These are phyloP conservation scores for Laspeyria flexula DNA, from an alignment of 2,888 invertebrate species.

Conservation along the genomic window DNA sequence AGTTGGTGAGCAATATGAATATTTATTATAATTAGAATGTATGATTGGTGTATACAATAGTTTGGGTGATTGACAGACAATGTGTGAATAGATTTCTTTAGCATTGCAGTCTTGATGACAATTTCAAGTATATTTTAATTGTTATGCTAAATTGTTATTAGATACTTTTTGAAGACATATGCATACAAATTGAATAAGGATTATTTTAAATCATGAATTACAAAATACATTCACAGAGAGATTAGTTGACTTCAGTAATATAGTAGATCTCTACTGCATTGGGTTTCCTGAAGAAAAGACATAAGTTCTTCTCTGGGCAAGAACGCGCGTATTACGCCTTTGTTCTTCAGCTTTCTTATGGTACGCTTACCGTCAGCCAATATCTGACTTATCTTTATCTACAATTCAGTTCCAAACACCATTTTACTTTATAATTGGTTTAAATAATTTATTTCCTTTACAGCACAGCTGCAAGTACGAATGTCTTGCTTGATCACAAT, in stretches of 20 bases:
- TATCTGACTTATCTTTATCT: too few species aligned
- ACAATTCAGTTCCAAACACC: too few species aligned
- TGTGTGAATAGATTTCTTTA: conserved; percentile 19
- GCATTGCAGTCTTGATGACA: conserved; percentile 27
- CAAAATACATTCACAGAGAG: too few species aligned
- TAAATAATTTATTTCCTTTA: not conserved
- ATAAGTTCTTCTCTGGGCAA: too few species aligned
- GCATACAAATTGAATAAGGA: not conserved
- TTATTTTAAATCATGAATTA: too few species aligned
- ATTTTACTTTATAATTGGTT: too few species aligned
- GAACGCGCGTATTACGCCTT: too few species aligned
- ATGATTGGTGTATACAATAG: conserved; percentile 48
- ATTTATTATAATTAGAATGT: conserved; percentile 69
- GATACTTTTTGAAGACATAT: not conserved
- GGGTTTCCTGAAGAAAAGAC: too few species aligned
- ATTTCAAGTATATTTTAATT: conserved; percentile 11
- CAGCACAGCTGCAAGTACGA: not conserved
- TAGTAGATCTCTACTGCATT: too few species aligned
- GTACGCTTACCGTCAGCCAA: too few species aligned
- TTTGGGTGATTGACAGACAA: conserved; percentile 54
- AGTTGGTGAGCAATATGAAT: conserved; percentile 73
- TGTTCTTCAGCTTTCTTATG: too few species aligned
- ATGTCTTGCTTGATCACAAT: conserved; percentile 6
- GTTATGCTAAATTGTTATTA: conserved; percentile 7
- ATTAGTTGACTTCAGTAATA: too few species aligned